These are phyloP conservation scores for Scotopteryx bipunctaria DNA, from an alignment of 2,888 invertebrate species.

Conservation along the genomic window DNA sequence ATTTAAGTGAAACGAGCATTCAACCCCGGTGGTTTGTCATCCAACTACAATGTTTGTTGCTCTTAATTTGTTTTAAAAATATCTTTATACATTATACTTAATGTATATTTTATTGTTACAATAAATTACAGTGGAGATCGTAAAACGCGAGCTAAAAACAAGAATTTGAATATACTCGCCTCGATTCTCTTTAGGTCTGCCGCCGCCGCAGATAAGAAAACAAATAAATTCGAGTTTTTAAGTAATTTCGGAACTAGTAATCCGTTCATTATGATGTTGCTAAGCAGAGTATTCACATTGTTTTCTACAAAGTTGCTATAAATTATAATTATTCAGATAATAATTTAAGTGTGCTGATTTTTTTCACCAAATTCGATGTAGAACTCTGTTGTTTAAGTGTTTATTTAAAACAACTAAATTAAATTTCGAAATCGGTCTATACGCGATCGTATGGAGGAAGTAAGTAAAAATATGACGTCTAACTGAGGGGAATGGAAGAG, in stretches of 20 bases:
- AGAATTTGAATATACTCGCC: constrained; percentile 25
- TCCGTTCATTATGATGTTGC: background rate
- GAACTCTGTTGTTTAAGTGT: no score
- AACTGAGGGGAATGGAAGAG: no score
- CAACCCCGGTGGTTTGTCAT: constrained; percentile 36
- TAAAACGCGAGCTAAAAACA: constrained; percentile 34
- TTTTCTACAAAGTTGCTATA: no score
- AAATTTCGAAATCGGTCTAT: no score
- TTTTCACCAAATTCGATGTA: no score
- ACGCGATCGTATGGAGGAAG: no score
- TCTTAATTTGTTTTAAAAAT: constrained; percentile 37
- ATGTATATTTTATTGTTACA: constrained; percentile 35
- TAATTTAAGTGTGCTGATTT: no score
- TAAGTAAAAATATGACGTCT: no score
- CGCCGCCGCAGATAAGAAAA: constrained; percentile 9
- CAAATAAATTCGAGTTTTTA: constrained; percentile 11
- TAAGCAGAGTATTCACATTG: constrained; percentile 6
- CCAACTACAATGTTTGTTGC: constrained; percentile 23
- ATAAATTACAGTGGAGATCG: constrained; percentile 35
- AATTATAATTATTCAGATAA: no score
- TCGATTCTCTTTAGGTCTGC: constrained; percentile 24
- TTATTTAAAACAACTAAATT: no score
- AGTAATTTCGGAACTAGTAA: background rate
- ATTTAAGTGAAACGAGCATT: constrained; percentile 37
- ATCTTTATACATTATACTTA: constrained; percentile 31